Conservation (phyloP, 1,140 invertebrate genomes). For the Heliothis virescens region DNA sequence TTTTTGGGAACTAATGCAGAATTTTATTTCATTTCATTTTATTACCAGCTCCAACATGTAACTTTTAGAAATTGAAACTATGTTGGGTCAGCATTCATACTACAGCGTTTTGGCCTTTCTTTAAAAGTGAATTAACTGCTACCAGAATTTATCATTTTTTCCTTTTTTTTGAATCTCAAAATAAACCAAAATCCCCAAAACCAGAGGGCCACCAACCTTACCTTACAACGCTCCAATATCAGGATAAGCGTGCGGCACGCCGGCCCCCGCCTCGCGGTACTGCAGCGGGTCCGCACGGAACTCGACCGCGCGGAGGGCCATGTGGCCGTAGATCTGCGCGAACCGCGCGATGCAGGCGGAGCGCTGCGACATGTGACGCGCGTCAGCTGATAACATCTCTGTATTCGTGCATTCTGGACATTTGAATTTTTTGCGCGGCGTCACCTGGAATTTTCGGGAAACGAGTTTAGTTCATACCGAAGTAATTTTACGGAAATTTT, state of each 20-base stretch:
- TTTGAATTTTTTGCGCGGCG: slow-evolving; percentile 99
- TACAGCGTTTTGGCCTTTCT: too few relatives aligned
- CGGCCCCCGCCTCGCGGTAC: slow-evolving; percentile 90
- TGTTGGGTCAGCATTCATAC: too few relatives aligned
- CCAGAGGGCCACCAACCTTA: slow-evolving; percentile 24
- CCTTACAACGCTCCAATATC: slow-evolving; percentile 95
- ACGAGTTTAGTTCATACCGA: neutral
- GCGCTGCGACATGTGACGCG: slow-evolving; percentile 96
- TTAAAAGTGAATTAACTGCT: too few relatives aligned
- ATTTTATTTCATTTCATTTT: too few relatives aligned
- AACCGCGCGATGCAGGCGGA: slow-evolving; percentile 97
- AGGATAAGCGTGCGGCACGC: slow-evolving; percentile 91
- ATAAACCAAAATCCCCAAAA: neutral
- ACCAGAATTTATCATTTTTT: too few relatives aligned
- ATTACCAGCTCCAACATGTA: too few relatives aligned
- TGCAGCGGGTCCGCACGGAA: slow-evolving; percentile 98
- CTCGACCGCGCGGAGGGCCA: slow-evolving; percentile 96
- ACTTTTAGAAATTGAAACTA: too few relatives aligned
- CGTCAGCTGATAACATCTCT: slow-evolving; percentile 97
- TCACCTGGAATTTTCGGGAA: slow-evolving; percentile 88
- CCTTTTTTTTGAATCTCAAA: too few relatives aligned
- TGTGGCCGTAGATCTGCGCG: slow-evolving; percentile 92
- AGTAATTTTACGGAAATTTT: too few relatives aligned
- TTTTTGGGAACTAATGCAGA: too few relatives aligned
- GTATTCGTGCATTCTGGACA: slow-evolving; percentile 98